These are phyloP conservation scores for Epizoanthus scotinus DNA, from an alignment of 92 coral and sea anemone species.

Conservation along the genomic window DNA sequence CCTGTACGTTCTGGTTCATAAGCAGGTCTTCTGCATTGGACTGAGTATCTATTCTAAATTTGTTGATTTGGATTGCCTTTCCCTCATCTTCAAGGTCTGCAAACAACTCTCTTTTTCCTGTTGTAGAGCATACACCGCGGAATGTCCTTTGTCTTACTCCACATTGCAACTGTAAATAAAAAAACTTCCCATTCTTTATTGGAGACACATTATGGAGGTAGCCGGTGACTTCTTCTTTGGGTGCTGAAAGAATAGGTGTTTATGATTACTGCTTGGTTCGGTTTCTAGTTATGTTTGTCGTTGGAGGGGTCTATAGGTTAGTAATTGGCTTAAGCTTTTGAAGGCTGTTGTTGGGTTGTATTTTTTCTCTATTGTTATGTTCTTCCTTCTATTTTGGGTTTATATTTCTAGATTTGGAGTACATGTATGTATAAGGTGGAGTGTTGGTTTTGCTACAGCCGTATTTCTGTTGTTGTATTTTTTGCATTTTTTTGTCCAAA, in stretches of 20 bases:
- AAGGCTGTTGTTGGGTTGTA: too few species aligned
- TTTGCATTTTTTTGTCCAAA: too few species aligned
- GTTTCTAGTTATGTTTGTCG: not conserved
- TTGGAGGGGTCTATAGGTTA: too few species aligned
- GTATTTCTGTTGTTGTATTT: too few species aligned
- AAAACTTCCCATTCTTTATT: slow-evolving; percentile 1
- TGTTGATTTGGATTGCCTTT: not conserved
- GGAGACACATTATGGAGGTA: not conserved
- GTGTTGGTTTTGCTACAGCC: too few species aligned
- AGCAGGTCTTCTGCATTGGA: not conserved
- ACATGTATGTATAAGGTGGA: too few species aligned
- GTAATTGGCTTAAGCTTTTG: too few species aligned
- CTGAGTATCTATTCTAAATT: not conserved
- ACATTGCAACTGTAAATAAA: not conserved
- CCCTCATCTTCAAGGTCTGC: not conserved
- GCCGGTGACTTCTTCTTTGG: slow-evolving; percentile 1
- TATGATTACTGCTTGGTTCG: not conserved
- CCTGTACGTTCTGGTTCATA: not conserved
- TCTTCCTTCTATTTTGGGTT: too few species aligned
- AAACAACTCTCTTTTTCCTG: not conserved
- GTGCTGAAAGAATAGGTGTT: slow-evolving; percentile 3
- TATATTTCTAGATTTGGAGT: too few species aligned
- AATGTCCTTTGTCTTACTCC: slow-evolving; percentile 3
- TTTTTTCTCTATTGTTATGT: too few species aligned
- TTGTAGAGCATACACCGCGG: not conserved